Conservation (phyloP, 2,888 invertebrate species). For the Julus scanicus region DNA sequence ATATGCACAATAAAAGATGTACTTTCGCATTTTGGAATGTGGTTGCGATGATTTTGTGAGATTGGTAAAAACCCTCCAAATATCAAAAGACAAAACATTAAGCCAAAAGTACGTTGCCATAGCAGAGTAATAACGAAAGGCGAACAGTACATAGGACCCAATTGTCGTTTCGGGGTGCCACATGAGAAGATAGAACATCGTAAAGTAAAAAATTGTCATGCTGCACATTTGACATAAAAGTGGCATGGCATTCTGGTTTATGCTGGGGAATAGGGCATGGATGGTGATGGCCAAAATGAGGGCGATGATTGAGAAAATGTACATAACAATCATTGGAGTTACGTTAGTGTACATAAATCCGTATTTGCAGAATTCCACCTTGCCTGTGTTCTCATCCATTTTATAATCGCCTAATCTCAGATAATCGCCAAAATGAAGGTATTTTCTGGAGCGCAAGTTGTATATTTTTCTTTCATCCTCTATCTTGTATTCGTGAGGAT, state of each 20-base stretch:
- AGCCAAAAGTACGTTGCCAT: slow-evolving; percentile 93
- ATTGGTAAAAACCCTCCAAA: slow-evolving; percentile 72
- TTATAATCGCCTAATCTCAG: neutral
- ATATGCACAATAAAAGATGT: neutral
- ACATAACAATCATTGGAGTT: neutral
- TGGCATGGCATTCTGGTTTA: slow-evolving; percentile 56
- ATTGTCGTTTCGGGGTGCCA: neutral
- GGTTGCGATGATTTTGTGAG: slow-evolving; percentile 46
- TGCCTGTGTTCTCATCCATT: neutral
- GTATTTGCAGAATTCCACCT: neutral
- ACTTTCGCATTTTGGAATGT: neutral
- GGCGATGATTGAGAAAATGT: slow-evolving; percentile 47
- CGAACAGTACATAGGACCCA: slow-evolving; percentile 52
- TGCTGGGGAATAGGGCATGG: slow-evolving; percentile 51
- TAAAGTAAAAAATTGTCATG: slow-evolving; percentile 54
- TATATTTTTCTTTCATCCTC: neutral
- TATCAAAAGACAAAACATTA: slow-evolving; percentile 94
- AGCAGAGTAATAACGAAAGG: slow-evolving; percentile 87
- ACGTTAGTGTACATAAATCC: neutral
- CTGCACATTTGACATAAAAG: slow-evolving; percentile 55
- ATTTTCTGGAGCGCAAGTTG: slow-evolving; percentile 2
- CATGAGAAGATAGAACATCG: slow-evolving; percentile 38
- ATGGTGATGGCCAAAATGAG: slow-evolving; percentile 54
- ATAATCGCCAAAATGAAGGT: neutral
- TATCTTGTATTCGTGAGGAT: slow-evolving; percentile 43